Percentiles rank a stretch among this genome's conserved stretches.
These are phyloP conservation scores for Temnopleurus reevesii DNA, from an alignment of 53 echinoderm and acorn worm species.

Conservation along the genomic window DNA sequence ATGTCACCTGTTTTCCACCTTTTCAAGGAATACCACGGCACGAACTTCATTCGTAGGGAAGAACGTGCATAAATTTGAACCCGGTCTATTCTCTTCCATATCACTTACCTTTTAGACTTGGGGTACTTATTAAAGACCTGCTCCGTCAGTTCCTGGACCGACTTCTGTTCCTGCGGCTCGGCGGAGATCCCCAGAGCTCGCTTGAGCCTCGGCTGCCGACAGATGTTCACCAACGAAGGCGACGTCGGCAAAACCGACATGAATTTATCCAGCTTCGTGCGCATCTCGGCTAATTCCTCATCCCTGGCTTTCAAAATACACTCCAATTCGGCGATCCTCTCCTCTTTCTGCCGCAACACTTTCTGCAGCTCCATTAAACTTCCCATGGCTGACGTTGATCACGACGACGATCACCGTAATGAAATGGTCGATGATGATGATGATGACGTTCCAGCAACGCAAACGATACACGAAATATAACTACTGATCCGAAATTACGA, in stretches of 20 bases:
- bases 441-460: neutral
- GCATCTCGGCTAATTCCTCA: constrained; percentile 86
- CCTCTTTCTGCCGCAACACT: constrained; percentile 80
- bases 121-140: constrained; percentile 92
- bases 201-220: constrained; percentile 76
- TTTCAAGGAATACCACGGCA: too few relatives aligned
- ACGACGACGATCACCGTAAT: neutral
- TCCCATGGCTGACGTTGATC: constrained; percentile 69
- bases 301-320: constrained; percentile 67
- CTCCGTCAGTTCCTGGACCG: constrained; percentile 78
- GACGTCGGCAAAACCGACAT: constrained; percentile 92
- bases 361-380: constrained; percentile 93
- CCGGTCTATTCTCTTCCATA: neutral
- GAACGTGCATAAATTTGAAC: too few relatives aligned
- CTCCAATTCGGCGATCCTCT: constrained; percentile 82
- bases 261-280: constrained; percentile 93
- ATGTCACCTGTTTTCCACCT: too few relatives aligned
- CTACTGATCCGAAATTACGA: neutral
- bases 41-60: too few relatives aligned
- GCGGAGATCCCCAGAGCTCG: constrained; percentile 94
- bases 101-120: constrained; percentile 89
- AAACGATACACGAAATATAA: neutral
- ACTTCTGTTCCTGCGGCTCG: constrained; percentile 86
- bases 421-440: neutral
- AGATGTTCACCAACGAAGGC: constrained; percentile 79